phyloP scores from a whole-genome alignment of 2,888 invertebrate genomes.

The Pediacus dermestoides region DNA sequence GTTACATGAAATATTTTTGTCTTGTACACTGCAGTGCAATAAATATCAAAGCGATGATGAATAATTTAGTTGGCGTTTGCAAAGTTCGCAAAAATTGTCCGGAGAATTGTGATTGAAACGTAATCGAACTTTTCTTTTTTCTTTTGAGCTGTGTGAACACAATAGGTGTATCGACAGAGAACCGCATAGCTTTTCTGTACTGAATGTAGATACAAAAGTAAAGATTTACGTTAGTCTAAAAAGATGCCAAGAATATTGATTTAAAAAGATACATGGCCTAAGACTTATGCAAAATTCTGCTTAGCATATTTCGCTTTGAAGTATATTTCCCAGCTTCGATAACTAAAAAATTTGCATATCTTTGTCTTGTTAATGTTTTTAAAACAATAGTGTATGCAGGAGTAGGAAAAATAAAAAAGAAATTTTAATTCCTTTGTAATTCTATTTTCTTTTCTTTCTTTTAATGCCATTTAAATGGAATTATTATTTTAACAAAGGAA shows the following conservation, averaged over 20 bases:
- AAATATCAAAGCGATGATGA: too few species aligned
- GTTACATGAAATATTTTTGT: too few species aligned
- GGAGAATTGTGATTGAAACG: conserved; percentile 9
- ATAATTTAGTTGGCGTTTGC: too few species aligned
- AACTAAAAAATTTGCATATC: conserved; percentile 35
- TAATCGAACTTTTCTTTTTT: conserved; percentile 3
- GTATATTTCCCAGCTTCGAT: conserved; percentile 25
- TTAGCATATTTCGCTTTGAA: conserved; percentile 28
- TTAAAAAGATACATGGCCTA: conserved; percentile 14
- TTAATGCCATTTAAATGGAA: conserved; percentile 6
- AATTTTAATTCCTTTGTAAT: conserved; percentile 25
- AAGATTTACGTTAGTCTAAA: conserved; percentile 7
- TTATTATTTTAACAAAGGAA: conserved; percentile 6
- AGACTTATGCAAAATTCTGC: conserved; percentile 25
- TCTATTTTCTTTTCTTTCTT: background rate
- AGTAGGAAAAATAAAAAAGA: conserved; percentile 24
- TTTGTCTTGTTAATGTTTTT: conserved; percentile 36
- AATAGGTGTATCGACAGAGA: too few species aligned
- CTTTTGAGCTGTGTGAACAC: background rate
- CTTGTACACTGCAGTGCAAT: too few species aligned
- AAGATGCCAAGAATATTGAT: conserved; percentile 13
- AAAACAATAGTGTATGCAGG: conserved; percentile 31
- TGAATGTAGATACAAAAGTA: too few species aligned
- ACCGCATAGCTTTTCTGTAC: too few species aligned
- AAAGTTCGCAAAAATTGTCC: too few species aligned